phyloP scores from a whole-genome alignment of 2,888 invertebrate species.

The Epinotia nisella region DNA sequence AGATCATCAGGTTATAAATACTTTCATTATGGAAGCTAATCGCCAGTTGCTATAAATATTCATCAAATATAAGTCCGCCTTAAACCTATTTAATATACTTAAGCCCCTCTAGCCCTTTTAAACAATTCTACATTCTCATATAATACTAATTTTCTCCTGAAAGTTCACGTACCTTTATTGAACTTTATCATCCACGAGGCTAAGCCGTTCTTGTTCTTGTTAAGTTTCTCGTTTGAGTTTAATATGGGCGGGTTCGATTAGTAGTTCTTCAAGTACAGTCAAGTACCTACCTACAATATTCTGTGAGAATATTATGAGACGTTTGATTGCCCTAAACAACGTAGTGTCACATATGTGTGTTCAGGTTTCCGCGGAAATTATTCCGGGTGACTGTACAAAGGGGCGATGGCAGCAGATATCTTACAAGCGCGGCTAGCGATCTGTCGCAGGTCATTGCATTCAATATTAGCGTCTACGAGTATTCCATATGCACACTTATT shows the following conservation, averaged over 20 bases:
- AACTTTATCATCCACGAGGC: background rate
- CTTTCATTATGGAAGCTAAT: background rate
- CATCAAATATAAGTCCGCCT: background rate
- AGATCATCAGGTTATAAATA: background rate
- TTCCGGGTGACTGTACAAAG: constrained; percentile 7
- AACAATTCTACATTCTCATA: background rate
- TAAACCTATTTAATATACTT: background rate
- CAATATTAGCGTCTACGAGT: constrained; percentile 19
- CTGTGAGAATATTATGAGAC: background rate
- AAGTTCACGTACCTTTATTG: background rate
- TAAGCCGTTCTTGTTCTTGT: constrained; percentile 2
- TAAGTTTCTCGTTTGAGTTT: constrained; percentile 5
- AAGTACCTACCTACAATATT: background rate
- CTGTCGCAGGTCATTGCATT: constrained; percentile 39
- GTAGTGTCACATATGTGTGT: background rate
- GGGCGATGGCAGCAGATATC: constrained; percentile 36
- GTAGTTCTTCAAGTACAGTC: background rate
- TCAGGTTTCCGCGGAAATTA: constrained; percentile 2
- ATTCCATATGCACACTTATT: background rate
- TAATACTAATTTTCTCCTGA: background rate
- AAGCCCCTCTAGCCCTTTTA: background rate
- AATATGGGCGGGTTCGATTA: constrained; percentile 1
- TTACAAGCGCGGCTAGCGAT: constrained; percentile 39
- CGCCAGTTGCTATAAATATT: background rate
- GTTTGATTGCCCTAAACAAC: background rate